Conservation (phyloP, 2,888 invertebrate genomes). For the Myopa testacea region DNA sequence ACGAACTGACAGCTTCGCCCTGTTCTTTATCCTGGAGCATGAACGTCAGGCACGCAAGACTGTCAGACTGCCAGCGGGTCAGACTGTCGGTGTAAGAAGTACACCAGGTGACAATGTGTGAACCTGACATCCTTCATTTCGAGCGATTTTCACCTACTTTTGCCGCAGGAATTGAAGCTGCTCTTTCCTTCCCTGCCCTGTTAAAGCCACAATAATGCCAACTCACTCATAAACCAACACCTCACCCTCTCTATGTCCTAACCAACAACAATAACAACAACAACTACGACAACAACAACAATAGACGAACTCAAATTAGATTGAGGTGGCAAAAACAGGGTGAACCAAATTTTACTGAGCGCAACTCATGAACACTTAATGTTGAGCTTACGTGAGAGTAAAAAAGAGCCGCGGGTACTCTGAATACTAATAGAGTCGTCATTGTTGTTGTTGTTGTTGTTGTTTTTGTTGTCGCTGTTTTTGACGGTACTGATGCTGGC, state of each 20-base stretch:
- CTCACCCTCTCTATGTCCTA: no score
- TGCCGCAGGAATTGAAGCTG: not conserved
- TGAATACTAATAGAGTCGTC: conserved; percentile 53
- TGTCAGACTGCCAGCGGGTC: no score
- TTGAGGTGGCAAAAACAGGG: not conserved
- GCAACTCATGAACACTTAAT: conserved; percentile 57
- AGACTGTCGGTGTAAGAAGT: no score
- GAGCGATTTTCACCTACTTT: conserved; percentile 28
- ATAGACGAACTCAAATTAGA: not conserved
- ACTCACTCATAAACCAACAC: no score
- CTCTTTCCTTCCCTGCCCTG: no score
- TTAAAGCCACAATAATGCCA: no score
- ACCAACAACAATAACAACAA: no score
- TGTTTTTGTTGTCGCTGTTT: conserved; percentile 29
- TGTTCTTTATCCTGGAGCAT: not conserved
- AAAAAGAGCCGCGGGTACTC: conserved; percentile 48
- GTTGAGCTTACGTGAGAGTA: conserved; percentile 49
- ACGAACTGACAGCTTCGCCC: not conserved
- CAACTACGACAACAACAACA: no score
- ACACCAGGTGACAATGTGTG: conserved; percentile 24
- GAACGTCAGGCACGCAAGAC: not conserved
- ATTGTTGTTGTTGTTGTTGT: conserved; percentile 12
- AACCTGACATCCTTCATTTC: conserved; percentile 22
- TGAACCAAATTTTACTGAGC: conserved; percentile 13
- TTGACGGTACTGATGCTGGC: conserved; percentile 23